Conservation (phyloP, 2,113 vertebrate species). For the Capra hircus region DNA sequence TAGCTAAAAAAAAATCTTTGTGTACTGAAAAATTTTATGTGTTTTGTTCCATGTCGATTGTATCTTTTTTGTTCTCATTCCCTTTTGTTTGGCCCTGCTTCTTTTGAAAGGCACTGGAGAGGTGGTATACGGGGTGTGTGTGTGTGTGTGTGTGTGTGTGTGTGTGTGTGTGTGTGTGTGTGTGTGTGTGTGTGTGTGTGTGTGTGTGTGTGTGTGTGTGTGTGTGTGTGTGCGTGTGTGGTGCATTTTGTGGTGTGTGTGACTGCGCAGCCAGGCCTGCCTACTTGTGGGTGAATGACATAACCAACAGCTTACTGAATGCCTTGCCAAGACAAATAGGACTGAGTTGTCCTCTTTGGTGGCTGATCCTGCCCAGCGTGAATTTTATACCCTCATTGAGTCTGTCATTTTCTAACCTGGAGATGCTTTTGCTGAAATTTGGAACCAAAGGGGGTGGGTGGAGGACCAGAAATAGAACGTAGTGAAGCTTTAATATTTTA, state of each 20-base stretch:
- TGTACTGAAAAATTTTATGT: not conserved
- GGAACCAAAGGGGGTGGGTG: not conserved
- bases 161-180: not conserved
- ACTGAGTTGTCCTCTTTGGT: not conserved
- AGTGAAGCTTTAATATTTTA: not conserved
- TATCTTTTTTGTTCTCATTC: not conserved
- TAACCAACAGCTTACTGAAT: not conserved
- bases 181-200: not conserved
- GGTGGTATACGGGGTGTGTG: not conserved
- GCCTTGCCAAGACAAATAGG: constrained; percentile 11
- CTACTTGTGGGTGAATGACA: not conserved
- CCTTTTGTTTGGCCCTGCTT: not conserved
- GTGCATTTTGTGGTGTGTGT: too few species aligned
- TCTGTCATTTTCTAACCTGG: not conserved
- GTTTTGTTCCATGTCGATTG: not conserved
- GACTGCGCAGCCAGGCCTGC: not conserved
- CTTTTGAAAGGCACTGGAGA: not conserved
- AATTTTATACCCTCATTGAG: not conserved
- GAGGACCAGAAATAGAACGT: not conserved
- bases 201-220: not conserved
- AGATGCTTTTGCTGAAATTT: not conserved
- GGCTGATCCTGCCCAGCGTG: not conserved
- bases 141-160: not conserved
- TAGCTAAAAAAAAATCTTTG: not conserved
- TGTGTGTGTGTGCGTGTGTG: not conserved